Evolutionary conservation across 2,888 invertebrate species (phyloP), one percentile per base, ranked within the genome.

Genomic region (Euspilapteryx auroguttella): DNA sequence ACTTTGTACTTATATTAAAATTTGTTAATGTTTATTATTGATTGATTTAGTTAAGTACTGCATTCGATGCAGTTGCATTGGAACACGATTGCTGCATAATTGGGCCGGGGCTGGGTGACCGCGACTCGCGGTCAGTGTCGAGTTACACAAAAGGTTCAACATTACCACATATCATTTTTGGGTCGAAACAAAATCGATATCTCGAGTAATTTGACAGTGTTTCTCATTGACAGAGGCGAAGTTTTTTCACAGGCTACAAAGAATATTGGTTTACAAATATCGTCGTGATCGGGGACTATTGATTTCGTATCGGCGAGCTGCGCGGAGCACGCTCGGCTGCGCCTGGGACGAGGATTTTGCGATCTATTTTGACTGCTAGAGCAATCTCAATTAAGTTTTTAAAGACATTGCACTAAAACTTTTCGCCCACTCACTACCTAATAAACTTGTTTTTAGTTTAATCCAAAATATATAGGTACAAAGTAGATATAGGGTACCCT

Each of bases 111-210:
- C 44, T 47, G 47, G 46, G 47, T 42, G 43, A 17, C 17, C 5
- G 8, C 17, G 43, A 39, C 42, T 45, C 51, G 54, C 54, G 58
- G 55, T 48, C 47, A 50, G 58, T 62, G 42, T 73, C 66, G 36
- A 42, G 41, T 73, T 71, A 63, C 75, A 63, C 55, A 66, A 68
- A 69, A 65, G 63, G 63, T 58, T 49, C 49, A 40, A 45, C 48
- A 47, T 52, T 46, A 50, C 54, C 58, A 55, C 63, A 58, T n/a
- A n/a, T n/a, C n/a, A n/a, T n/a, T 59, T 66, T 63, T 62, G 46
- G 46, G 50, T 52, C 53, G 54, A 58, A 59, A 62, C 57, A 64
- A 68, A 66, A 59, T 50, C 51, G 52, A 61, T 65, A 61, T 59
- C 59, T 55, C 47, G 47, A 45, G 49, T 53, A 56, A 64, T 57